Conservation (phyloP, 2,888 invertebrate genomes). For the Chloroclysta siterata region DNA sequence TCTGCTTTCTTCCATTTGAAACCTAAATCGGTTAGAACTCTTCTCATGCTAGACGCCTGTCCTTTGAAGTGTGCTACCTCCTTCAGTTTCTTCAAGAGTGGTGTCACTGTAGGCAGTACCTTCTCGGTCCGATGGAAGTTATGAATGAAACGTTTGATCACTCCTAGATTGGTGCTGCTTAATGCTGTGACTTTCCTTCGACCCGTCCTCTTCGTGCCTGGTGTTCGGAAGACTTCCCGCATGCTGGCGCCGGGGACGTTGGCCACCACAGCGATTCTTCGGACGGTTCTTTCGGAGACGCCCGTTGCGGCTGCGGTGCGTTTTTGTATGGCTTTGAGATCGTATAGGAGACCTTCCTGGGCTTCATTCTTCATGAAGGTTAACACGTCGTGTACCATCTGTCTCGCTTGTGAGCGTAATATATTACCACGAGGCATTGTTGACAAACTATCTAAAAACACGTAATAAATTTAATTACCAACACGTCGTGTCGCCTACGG, state of each 20-base stretch:
- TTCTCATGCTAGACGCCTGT: constrained; percentile 18
- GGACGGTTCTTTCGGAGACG: constrained; percentile 30
- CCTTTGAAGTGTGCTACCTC: constrained; percentile 11
- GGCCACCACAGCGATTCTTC: constrained; percentile 20
- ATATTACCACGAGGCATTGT: constrained; percentile 22
- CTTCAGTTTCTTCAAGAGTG: constrained; percentile 10
- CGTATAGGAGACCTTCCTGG: constrained; percentile 25
- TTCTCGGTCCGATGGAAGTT: constrained; percentile 24
- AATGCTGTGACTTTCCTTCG: constrained; percentile 42
- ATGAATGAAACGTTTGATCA: constrained; percentile 23
- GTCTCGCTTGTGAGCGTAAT: constrained; percentile 26
- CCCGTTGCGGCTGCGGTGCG: constrained; percentile 36
- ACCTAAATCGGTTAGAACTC: constrained; percentile 11
- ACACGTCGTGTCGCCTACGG: constrained; percentile 1
- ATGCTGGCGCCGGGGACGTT: constrained; percentile 7
- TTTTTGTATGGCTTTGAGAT: constrained; percentile 34
- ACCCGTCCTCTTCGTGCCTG: constrained; percentile 44
- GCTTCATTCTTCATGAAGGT: constrained; percentile 38
- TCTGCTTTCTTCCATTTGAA: constrained; percentile 25
- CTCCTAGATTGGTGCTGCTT: constrained; percentile 9
- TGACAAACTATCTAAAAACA: neutral
- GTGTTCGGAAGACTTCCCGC: constrained; percentile 42
- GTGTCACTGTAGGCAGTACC: constrained; percentile 10
- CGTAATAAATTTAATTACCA: neutral
- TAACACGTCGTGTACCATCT: constrained; percentile 31